Percentiles rank a stretch among this genome's conserved stretches.
Evolutionary conservation across 2,797 vertebrate species (phyloP).

Genomic region (Limnodromus scolopaceus): DNA sequence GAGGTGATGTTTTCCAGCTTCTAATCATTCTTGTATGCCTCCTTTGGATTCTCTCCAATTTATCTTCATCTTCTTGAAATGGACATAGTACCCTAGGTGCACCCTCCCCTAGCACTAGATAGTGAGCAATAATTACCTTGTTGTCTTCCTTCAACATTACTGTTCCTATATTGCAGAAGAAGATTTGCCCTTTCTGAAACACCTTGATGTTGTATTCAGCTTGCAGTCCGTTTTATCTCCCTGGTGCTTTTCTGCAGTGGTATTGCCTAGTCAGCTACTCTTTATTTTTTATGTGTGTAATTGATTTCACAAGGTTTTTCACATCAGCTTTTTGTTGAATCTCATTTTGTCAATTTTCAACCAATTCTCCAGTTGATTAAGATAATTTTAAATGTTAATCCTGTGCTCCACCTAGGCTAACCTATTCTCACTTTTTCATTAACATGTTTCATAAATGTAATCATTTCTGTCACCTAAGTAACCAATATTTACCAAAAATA

Average conservation of each 20-base stretch:
- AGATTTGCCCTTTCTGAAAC: background rate
- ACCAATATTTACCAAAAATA: background rate
- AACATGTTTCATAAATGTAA: background rate
- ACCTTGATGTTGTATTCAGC: background rate
- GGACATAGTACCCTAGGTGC: background rate
- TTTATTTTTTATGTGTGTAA: background rate
- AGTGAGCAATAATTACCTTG: conserved; percentile 18
- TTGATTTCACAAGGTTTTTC: background rate
- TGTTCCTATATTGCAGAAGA: background rate
- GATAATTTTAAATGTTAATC: background rate
- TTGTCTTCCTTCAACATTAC: background rate
- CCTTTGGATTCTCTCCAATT: conserved; percentile 34
- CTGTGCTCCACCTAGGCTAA: background rate
- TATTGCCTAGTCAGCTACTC: background rate
- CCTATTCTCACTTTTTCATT: background rate
- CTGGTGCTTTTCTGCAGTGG: background rate
- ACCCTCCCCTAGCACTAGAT: background rate
- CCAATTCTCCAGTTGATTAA: background rate
- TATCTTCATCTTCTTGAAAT: conserved; percentile 44
- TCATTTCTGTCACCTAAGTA: background rate
- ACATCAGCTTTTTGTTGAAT: background rate
- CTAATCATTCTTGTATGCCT: conserved; percentile 8
- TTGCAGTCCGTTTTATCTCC: background rate
- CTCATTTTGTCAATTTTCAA: background rate
- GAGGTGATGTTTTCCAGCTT: conserved; percentile 24